phyloP scores from a whole-genome alignment of 1,140 invertebrate genomes.

The Dinoponera quadriceps region DNA sequence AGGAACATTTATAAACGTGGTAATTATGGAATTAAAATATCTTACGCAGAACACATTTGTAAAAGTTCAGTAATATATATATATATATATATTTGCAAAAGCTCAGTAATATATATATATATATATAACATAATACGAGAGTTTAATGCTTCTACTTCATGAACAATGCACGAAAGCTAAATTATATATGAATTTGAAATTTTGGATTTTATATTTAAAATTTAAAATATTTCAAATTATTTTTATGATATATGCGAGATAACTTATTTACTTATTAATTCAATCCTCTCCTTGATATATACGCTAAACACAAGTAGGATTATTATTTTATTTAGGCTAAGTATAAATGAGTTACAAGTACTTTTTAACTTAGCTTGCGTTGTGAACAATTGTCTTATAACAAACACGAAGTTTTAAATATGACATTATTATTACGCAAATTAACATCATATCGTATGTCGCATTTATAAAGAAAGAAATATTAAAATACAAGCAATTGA shows the following conservation, averaged over 20 bases:
- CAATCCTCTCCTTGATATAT: background rate
- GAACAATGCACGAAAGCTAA: background rate
- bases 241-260: background rate
- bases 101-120: too few species aligned
- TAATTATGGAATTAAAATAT: too few species aligned
- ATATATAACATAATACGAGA: too few species aligned
- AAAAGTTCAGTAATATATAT: too few species aligned
- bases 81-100: too few species aligned
- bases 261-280: background rate
- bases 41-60: too few species aligned
- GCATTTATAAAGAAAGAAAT: background rate
- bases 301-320: background rate
- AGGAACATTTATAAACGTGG: too few species aligned
- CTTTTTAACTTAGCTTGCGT: background rate
- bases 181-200: background rate
- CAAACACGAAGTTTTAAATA: background rate
- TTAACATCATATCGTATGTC: background rate
- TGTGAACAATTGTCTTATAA: background rate
- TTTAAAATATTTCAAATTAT: background rate
- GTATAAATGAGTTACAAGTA: background rate
- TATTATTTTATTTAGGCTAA: background rate
- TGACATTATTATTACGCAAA: slow-evolving; percentile 7
- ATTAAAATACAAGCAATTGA: background rate
- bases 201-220: background rate
- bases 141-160: too few species aligned